Evolutionary conservation across 2,113 vertebrate genomes (phyloP).

Genomic region (Oreochromis spilurus): DNA sequence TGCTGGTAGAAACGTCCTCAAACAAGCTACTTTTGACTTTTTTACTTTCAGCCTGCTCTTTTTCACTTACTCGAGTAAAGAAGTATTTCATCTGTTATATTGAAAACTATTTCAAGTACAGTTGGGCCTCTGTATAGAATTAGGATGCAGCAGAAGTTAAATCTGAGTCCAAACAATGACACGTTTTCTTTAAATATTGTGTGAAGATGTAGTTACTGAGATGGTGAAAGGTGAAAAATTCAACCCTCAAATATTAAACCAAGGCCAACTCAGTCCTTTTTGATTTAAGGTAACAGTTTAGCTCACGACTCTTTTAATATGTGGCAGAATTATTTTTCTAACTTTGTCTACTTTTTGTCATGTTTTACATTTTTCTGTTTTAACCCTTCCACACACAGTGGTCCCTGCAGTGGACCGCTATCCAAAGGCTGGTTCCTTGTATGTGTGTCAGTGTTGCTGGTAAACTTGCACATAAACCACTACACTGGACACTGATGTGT

Average conservation of each 20-base stretch:
- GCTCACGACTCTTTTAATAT: not conserved
- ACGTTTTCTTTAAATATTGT: not conserved
- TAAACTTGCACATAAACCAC: no score
- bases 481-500: no score
- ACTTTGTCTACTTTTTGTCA: not conserved
- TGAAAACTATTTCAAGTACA: not conserved
- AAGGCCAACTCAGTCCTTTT: not conserved
- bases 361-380: not conserved
- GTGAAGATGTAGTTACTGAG: not conserved
- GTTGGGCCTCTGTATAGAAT: not conserved
- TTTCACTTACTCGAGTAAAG: not conserved
- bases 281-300: not conserved
- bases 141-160: not conserved
- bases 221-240: no score
- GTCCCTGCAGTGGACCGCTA: no score
- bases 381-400: not conserved
- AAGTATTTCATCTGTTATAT: not conserved
- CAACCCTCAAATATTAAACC: no score
- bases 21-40: not conserved
- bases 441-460: no score
- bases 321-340: not conserved
- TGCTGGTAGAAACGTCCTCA: not conserved
- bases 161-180: not conserved
- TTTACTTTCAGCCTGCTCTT: no score
- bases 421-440: no score